Conservation (phyloP, 2,797 vertebrate genomes). For the Darevskia nairensis region DNA sequence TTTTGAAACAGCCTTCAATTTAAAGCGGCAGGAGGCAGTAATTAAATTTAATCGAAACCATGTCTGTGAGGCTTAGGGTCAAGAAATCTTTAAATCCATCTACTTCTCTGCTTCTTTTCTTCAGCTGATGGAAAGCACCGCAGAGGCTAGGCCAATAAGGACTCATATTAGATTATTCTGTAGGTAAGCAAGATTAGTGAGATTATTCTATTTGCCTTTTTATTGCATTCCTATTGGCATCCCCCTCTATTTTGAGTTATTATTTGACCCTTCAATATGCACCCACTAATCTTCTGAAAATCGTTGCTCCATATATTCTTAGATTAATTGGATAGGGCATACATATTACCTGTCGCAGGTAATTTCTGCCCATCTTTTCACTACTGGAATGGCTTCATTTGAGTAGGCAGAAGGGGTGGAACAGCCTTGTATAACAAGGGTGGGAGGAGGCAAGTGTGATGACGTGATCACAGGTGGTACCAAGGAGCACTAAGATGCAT, state of each 20-base stretch:
- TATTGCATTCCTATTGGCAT: conserved; percentile 4
- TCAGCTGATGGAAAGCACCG: conserved; percentile 39
- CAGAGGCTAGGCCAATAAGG: conserved; percentile 48
- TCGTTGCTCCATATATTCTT: not conserved
- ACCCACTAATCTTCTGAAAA: not conserved
- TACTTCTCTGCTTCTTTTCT: conserved; percentile 46
- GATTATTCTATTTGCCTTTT: conserved; percentile 37
- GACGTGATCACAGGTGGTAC: not conserved
- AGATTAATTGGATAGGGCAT: conserved; percentile 29
- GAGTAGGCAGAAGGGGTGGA: conserved; percentile 3
- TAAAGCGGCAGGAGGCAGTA: conserved; percentile 58
- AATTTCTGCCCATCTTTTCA: conserved; percentile 3
- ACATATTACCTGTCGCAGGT: not conserved
- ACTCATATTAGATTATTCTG: not conserved
- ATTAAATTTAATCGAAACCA: conserved; percentile 59
- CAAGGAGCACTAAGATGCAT: not conserved
- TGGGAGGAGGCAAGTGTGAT: not conserved
- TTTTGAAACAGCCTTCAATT: conserved; percentile 64
- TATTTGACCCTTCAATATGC: conserved; percentile 1
- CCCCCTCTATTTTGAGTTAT: not conserved
- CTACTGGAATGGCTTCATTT: not conserved
- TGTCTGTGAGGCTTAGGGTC: conserved; percentile 53
- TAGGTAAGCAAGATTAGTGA: conserved; percentile 19
- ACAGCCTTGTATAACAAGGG: not conserved
- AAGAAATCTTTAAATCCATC: conserved; percentile 63